phyloP scores from a whole-genome alignment of 2,113 vertebrate species.

The Himantopus leucocephalus region DNA sequence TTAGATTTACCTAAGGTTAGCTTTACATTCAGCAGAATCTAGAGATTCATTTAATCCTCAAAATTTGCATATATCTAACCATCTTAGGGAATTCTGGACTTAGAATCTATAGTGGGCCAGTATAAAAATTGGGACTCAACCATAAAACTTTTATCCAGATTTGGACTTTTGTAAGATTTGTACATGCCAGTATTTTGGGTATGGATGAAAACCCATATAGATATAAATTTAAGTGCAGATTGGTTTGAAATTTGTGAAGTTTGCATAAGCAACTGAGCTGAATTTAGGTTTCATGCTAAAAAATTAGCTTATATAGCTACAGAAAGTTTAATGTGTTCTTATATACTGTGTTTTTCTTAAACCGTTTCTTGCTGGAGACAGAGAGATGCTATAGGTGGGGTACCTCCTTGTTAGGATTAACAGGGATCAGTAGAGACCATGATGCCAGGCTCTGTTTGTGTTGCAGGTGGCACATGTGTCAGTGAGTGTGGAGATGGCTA shows the following conservation, averaged over 20 bases:
- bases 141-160: not conserved
- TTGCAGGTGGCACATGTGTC: constrained; percentile 74
- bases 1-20: not conserved
- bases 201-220: not conserved
- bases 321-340: not conserved
- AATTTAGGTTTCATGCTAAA: not conserved
- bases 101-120: not conserved
- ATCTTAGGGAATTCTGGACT: not conserved
- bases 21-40: not conserved
- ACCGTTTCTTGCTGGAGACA: not conserved
- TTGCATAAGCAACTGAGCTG: not conserved
- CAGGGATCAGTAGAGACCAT: not conserved
- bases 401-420: not conserved
- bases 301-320: not conserved
- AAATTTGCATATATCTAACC: not conserved
- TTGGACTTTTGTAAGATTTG: not conserved
- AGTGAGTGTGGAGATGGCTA: constrained; percentile 79
- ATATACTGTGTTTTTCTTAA: not conserved
- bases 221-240: not conserved
- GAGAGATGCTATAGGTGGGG: not conserved
- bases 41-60: not conserved
- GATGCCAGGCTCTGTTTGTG: not conserved
- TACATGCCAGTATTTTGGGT: not conserved
- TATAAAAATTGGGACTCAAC: not conserved
- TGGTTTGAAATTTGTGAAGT: not conserved